Evolutionary conservation across 2,113 vertebrate genomes (phyloP).

Genomic region (Equus przewalskii): DNA sequence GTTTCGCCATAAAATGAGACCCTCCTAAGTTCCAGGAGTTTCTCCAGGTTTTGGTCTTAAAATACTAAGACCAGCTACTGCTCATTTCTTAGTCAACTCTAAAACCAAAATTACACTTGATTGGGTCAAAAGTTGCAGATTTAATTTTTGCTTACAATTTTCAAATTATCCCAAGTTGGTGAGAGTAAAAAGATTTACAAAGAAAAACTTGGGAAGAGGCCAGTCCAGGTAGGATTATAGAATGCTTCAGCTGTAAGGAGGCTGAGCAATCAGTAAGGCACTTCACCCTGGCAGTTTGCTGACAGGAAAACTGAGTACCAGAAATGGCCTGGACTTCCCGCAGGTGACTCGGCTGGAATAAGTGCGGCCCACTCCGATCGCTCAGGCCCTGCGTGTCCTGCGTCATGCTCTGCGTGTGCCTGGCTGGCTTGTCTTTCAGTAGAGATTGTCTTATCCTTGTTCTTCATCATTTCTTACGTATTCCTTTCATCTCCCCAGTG

Average conservation of each 20-base stretch:
- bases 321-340: background rate
- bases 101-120: background rate
- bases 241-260: background rate
- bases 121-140: background rate
- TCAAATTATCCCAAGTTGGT: background rate
- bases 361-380: accelerated
- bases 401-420: background rate
- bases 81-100: background rate
- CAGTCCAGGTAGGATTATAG: background rate
- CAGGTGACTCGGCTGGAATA: accelerated
- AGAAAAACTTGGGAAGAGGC: background rate
- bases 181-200: background rate
- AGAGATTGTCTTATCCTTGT: background rate
- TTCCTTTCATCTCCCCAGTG: slow-evolving; percentile 1
- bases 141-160: background rate
- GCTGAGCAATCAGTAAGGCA: background rate
- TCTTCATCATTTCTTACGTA: background rate
- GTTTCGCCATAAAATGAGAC: background rate
- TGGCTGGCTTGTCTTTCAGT: background rate
- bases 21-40: background rate
- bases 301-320: background rate
- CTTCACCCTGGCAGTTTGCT: accelerated
- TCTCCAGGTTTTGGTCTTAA: background rate
- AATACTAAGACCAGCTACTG: background rate
- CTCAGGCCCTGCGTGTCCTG: accelerated